Base-by-base conservation (phyloP, 2,113 vertebrate genomes). In the Pelecanoides urinatrix region DNA sequence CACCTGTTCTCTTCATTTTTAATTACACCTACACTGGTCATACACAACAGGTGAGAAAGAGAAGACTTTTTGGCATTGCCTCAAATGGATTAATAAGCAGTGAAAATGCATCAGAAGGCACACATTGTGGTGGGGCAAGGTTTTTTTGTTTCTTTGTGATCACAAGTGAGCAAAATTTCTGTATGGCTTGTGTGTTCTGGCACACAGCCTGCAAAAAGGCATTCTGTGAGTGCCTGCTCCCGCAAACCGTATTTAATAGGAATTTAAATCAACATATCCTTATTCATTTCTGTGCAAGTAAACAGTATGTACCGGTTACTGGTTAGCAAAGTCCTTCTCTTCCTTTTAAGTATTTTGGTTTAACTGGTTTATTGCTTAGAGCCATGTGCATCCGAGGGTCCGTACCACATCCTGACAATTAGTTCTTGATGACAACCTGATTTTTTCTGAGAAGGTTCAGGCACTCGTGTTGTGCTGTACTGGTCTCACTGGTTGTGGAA, bases 201-300 rank as follows among this genome's bases (percentile, higher is more conserved):
- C 45, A 44, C 32, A 26, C 36, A 62, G 59, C 47, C 55, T 68
- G 36, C 36, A 30, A 62, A 68, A 63, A 74, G 34, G 6, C 55
- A 17, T 67, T 62, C 49, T 40, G 29, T 4, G 7, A 68, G 44
- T 23, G n/a, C 30, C 32, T 42, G 23, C 49, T 63, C 38, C 61
- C 9, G 1, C 3, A 1, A n/a, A 21, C 18, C 36, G 8, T 8
- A 22, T 42, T 42, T 42, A 42, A 42, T 0, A 2, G 44, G 67
- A 73, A 47, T 63, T 40, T 38, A 36, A 47, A 75, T 59, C 7
- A 3, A 25, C 0, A 1, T 26, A 19, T 72, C 70, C 47, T 47
- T 55, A 34, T 8, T 68, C 10, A 16, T 27, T 20, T 91, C 32
- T 56, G 38, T 56, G 29, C 29, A 30, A 36, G 29, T 19, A 42